Base-by-base conservation (phyloP, 2,113 vertebrate species). In the Tautogolabrus adspersus region DNA sequence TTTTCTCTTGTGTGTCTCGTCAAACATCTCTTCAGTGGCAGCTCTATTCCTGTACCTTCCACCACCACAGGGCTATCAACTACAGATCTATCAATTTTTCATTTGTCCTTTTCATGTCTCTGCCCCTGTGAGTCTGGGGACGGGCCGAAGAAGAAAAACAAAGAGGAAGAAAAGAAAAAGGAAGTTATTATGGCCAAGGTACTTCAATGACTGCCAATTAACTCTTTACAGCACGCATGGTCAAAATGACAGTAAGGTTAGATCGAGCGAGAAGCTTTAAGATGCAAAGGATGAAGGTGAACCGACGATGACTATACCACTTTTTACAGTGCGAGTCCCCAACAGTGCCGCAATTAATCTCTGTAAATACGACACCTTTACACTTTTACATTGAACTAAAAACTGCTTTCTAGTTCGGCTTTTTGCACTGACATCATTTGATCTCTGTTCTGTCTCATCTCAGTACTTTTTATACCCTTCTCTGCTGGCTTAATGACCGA, bases 31-130 rank as follows among this genome's bases (percentile, higher is more conserved):
- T 4, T 46, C 42, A 55, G 47, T 11, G 66, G 72, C 52, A 12
- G 57, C 47, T 80, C 81, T 55, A 62, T 77, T 79, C n/a, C n/a
- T n/a, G n/a, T n/a, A n/a, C 37, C 21, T 26, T 40, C 26, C 22
- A 51, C 37, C 42, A 66, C 75, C 46, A 66, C 15, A 44, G 81
- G 63, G 62, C 47, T 10, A 64, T 66, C 68, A 47, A 56, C 26
- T 2, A 22, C 21, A 26, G 52, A 51, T n/a, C 38, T 13, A 62
- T 58, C 26, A 52, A 40, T 67, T 64, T 44, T 79, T 80, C 42
- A 66, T 47, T 16, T 30, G 21, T 61, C 21, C 57, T 40, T 61
- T 65, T 81, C 47, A 54, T 57, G 58, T 72, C 26, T 40, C 16
- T 34, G 71, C 54, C 54, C 72, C 58, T 70, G 58, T 54, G 58